Evolutionary conservation across 1,140 invertebrate genomes (phyloP).

Genomic region (Battus philenor): DNA sequence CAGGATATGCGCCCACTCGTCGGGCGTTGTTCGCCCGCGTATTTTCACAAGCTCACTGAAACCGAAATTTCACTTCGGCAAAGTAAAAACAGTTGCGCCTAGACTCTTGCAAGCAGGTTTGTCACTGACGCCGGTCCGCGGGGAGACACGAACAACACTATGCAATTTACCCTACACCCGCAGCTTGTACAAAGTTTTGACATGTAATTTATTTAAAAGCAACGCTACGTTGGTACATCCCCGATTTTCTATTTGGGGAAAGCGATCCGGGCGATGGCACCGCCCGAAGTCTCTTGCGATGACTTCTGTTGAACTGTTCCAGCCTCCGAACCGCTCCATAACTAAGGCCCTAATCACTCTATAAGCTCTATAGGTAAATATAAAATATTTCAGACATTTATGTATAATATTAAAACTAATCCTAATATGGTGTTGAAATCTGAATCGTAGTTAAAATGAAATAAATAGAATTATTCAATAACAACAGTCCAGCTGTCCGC

Average conservation of each 20-base stretch:
- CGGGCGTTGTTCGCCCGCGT: too few species aligned
- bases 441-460: constrained; percentile 50
- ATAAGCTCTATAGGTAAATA: constrained; percentile 72
- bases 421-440: constrained; percentile 54
- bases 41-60: too few species aligned
- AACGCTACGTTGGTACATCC: constrained; percentile 50
- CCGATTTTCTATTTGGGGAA: constrained; percentile 46
- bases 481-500: constrained; percentile 55
- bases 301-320: background rate
- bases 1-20: too few species aligned
- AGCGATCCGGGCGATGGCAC: constrained; percentile 17
- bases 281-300: too few species aligned
- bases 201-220: constrained; percentile 59
- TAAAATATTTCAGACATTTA: constrained; percentile 65
- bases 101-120: too few species aligned
- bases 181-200: constrained; percentile 62
- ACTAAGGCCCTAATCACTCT: constrained; percentile 63
- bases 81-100: too few species aligned
- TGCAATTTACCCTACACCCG: constrained; percentile 52
- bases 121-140: constrained; percentile 15
- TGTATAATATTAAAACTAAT: constrained; percentile 45
- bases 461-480: constrained; percentile 36
- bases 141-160: constrained; percentile 33
- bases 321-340: constrained; percentile 28
- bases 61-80: too few species aligned